Evolutionary conservation across 2,888 invertebrate genomes (phyloP), one percentile per base, ranked within the genome.

Genomic region (Lamellibrachia satsuma): DNA sequence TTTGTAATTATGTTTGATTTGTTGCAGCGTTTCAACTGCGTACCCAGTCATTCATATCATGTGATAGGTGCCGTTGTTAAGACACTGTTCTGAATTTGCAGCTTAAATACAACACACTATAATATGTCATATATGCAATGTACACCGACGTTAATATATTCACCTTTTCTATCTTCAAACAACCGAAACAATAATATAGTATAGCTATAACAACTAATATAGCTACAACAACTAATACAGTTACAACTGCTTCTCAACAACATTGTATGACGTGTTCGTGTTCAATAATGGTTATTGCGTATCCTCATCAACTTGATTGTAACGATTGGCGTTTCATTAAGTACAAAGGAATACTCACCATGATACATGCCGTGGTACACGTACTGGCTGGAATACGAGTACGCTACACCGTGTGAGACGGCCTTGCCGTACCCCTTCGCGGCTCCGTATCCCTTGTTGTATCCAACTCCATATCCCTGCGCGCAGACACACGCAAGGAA

Each of bases 361-460:
- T 91, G 52, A 51, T 91, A 91, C 91, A 91, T 91, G 52, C 91
- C 91, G 52, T 91, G 91, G 15, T 91, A 91, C 39, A 91, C 57
- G 2, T 91, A 91, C 39, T 91, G 75, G 22, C 75, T 75, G 75
- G 75, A 15, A 22, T 75, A 4, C 75, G 75, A 22, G n/a, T 75
- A 75, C 3, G 75, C 75, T 22, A 75, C 22, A 22, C 75, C 75
- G 75, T 75, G 75, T n/a, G n/a, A 22, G 22, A 22, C 75, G 15
- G 75, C 75, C 75, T 75, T 75, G 6, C 75, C 75, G 22, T 75
- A n/a, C 15, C 75, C 75, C 22, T 75, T 75, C 15, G n/a, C 22
- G 4, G 15, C 39, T 39, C 39, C 75, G 6, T 75, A 75, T n/a
- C 75, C 75, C 75, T 75, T 75, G 22, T 75, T 75, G 75, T 75